phyloP scores from a whole-genome alignment of 1,140 invertebrate species.

The Drosophila elegans region DNA sequence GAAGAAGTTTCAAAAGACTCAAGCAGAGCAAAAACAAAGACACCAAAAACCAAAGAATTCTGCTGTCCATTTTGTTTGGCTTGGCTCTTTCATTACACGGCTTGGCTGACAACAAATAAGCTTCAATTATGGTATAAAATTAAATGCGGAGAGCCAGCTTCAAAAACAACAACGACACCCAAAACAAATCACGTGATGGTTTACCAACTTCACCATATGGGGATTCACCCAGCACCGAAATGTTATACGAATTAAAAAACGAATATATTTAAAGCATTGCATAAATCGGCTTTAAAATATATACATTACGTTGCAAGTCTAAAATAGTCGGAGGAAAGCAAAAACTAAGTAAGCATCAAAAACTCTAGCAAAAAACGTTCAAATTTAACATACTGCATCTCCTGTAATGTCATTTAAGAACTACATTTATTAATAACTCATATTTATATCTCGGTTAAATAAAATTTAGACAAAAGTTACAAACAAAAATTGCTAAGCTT shows the following conservation, averaged over 20 bases:
- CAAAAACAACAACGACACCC: constrained; percentile 8
- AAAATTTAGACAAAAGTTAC: too few species aligned
- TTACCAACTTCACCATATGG: constrained; percentile 8
- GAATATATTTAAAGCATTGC: constrained; percentile 9
- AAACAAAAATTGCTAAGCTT: too few species aligned
- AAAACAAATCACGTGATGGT: constrained; percentile 20
- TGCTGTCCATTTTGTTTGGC: constrained; percentile 1
- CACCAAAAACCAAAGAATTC: constrained; percentile 10
- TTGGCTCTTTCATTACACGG: constrained; percentile 15
- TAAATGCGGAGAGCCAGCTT: constrained; percentile 27
- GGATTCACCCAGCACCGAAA: constrained; percentile 21
- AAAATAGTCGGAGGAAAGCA: too few species aligned
- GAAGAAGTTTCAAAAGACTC: neutral
- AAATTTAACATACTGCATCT: too few species aligned
- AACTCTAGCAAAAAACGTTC: too few species aligned
- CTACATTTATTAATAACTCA: too few species aligned
- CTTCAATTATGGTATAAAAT: constrained; percentile 50
- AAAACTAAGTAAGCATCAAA: too few species aligned
- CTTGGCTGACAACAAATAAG: constrained; percentile 45
- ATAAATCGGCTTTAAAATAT: neutral
- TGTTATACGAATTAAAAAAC: constrained; percentile 44
- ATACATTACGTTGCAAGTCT: too few species aligned
- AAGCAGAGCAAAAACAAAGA: constrained; percentile 8
- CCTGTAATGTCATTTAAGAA: too few species aligned
- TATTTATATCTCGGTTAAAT: too few species aligned